These are phyloP conservation scores for Hybognathus amarus DNA, from an alignment of 2,797 vertebrate genomes.

Conservation along the genomic window DNA sequence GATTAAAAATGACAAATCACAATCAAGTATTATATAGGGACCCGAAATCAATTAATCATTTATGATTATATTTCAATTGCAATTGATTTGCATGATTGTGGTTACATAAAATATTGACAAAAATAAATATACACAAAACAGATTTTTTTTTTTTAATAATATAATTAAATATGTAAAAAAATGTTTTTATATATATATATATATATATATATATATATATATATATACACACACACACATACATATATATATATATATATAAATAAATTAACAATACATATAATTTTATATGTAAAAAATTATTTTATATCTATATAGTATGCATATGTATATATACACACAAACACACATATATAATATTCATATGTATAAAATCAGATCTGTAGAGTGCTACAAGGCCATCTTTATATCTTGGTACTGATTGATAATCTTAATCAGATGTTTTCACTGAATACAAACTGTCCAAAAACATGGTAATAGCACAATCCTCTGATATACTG, in stretches of 20 bases:
- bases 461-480: neutral
- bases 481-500: neutral
- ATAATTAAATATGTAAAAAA: no score
- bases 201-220: no score
- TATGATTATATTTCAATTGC: neutral
- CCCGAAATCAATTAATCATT: neutral
- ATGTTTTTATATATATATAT: no score
- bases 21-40: neutral
- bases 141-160: no score
- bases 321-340: no score
- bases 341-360: neutral
- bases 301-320: no score
- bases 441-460: neutral
- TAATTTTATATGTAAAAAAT: no score
- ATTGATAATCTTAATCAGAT: neutral
- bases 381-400: neutral
- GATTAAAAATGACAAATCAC: neutral
- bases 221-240: no score
- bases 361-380: neutral
- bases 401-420: neutral
- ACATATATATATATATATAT: neutral
- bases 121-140: no score
- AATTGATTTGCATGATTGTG: neutral
- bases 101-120: no score
- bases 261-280: no score